These are phyloP conservation scores for Balaenoptera acutorostrata DNA, from an alignment of 2,113 vertebrate species.

Conservation along the genomic window DNA sequence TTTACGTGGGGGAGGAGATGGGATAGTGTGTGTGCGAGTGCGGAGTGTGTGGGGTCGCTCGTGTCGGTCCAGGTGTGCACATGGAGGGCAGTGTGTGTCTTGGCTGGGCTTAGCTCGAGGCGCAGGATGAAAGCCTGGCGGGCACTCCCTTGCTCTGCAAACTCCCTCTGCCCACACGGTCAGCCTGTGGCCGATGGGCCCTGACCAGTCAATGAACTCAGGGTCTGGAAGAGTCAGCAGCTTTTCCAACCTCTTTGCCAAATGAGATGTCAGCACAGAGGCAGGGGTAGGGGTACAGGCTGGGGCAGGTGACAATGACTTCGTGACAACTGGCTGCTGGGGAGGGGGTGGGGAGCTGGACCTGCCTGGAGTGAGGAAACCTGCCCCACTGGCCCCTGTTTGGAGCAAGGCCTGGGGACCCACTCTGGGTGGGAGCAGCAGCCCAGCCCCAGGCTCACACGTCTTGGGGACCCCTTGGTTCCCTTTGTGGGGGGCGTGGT, in stretches of 20 bases:
- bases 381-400: neutral
- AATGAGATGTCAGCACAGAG: conserved; percentile 18
- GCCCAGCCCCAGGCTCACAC: neutral
- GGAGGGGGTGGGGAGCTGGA: neutral
- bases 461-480: neutral
- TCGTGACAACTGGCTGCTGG: conserved; percentile 14
- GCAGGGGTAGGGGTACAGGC: neutral
- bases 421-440: neutral
- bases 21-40: too few relatives aligned
- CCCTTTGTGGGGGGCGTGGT: neutral
- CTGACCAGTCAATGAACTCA: conserved; percentile 64
- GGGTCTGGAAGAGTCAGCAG: conserved; percentile 62
- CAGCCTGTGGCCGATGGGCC: neutral
- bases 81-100: neutral
- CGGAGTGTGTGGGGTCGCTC: fast-evolving
- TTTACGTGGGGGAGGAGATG: too few relatives aligned
- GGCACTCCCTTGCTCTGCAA: neutral
- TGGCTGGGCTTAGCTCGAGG: neutral
- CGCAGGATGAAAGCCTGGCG: neutral
- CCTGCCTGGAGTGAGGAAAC: neutral
- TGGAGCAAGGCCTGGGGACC: neutral
- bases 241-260: conserved; percentile 60
- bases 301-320: conserved; percentile 32
- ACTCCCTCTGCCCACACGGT: neutral
- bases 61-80: neutral